Evolutionary conservation across 2,888 invertebrate genomes (phyloP), one percentile per base, ranked within the genome.

Genomic region (Eupithecia tripunctaria): DNA sequence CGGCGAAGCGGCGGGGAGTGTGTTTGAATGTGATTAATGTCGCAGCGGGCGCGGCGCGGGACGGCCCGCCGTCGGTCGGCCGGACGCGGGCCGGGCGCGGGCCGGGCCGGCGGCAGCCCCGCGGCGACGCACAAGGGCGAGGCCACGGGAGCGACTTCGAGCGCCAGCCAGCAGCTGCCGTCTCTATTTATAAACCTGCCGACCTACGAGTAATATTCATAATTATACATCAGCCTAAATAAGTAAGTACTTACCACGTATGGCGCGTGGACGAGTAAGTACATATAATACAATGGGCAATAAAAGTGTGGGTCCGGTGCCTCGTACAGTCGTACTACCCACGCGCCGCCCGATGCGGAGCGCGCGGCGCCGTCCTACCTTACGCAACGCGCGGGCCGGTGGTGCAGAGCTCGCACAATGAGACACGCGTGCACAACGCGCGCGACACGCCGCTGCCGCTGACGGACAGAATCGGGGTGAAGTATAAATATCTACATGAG

Each of bases 401-500:
- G n/a, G n/a, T n/a, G n/a, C n/a, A n/a, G n/a, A n/a, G n/a, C n/a
- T n/a, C n/a, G n/a, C n/a, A n/a, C n/a, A n/a, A 12, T 12, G 38
- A 7, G 38, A 12, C 14, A 38, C 14, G 38, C 14, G 1, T 14
- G 14, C 12, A 41, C 41, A 41, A 41, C 15, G 38, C 12, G 12
- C 38, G 43, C 29, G n/a, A 29, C 32, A 32, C n/a, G 2, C 62
- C n/a, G n/a, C n/a, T n/a, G n/a, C n/a, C n/a, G n/a, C n/a, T 18
- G 59, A 14, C 59, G 25, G 38, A 12, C 59, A n/a, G 41, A 41
- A 12, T 60, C 29, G 59, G 56, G 63, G 59, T 43, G 5, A 67
- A 63, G 38, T 72, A 68, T 51, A 69, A 67, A 69, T 73, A 69
- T 47, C 51, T 21, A 56, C 73, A 67, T 32, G 21, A 51, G 29